phyloP scores from a whole-genome alignment of 1,140 invertebrate genomes.

The Neoseiulus cucumeris region DNA sequence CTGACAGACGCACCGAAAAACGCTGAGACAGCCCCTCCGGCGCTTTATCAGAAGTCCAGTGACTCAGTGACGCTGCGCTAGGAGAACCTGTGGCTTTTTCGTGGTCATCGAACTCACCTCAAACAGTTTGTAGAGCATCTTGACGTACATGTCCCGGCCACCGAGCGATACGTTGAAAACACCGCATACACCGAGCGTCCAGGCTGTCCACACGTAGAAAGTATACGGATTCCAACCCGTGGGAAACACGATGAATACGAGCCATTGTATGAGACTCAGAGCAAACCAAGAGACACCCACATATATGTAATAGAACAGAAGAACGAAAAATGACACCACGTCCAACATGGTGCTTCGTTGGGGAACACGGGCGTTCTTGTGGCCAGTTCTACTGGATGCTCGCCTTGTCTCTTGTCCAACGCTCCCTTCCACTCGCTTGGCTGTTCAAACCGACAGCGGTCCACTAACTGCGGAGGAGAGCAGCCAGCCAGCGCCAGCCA shows the following conservation, averaged over 20 bases:
- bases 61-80: too few species aligned
- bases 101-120: not conserved
- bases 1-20: too few species aligned
- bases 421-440: not conserved
- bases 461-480: not conserved
- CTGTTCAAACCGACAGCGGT: not conserved
- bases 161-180: not conserved
- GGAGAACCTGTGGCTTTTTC: not conserved
- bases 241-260: conserved; percentile 3
- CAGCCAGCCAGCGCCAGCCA: not conserved
- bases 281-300: not conserved
- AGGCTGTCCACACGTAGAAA: conserved; percentile 8
- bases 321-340: not conserved
- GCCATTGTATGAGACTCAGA: conserved; percentile 6
- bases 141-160: conserved; percentile 2
- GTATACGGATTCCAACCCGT: conserved; percentile 7
- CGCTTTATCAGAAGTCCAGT: too few species aligned
- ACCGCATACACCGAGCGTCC: conserved; percentile 2
- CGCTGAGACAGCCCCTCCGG: too few species aligned
- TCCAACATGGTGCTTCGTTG: not conserved
- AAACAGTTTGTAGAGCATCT: not conserved
- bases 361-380: too few species aligned
- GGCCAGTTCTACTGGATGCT: not conserved
- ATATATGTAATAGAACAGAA: not conserved
- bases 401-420: not conserved